Base-by-base conservation (phyloP, 2,113 vertebrate species). In the Nyctibius bracteatus region DNA sequence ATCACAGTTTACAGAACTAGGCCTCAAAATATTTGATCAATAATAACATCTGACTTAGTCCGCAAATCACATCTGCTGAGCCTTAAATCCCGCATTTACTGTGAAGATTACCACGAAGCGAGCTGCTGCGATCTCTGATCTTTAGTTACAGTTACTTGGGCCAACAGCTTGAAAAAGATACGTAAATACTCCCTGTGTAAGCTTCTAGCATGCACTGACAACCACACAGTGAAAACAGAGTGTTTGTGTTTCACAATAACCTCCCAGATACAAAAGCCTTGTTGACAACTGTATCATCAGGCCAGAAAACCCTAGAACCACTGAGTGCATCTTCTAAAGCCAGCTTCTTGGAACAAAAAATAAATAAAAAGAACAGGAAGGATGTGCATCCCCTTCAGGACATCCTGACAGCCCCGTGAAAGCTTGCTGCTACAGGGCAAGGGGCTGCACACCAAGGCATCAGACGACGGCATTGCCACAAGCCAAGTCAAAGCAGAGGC, bases 291-390 rank as follows among this genome's bases (percentile, higher is more conserved):
- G 0, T 6, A 62, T 16, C 1, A 2, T 11, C 30, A 80, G 27
- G 27, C 49, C 90, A 88, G 85, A 86, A 95, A 95, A 52, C 11
- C n/a, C 71, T 9, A 82, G 70, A 82, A 79, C 5, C 47, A 70
- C 30, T 2, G 2, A 63, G 18, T 4, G 6, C 58, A 67, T 14
- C 54, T 79, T 52, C 55, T 39, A 18, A 70, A 62, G 46, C 23
- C 85, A 46, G 20, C 41, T 81, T 41, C n/a, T 81, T 30, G 35
- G 14, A 87, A 71, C 7, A 65, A 71, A 46, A 75, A 21, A 23
- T 12, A 73, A 73, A 57, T 7, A 27, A 37, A n/a, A 33, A 51
- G 6, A 44, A 31, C 1, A 4, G 39, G 72, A 81, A 79, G 25
- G 30, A 80, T 9, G 12, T 2, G 1, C 19, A 57, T 8, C 33